Percentiles rank a stretch among this genome's conserved stretches.
phyloP scores from a whole-genome alignment of 2,797 vertebrate species.

The Trachurus trachurus region DNA sequence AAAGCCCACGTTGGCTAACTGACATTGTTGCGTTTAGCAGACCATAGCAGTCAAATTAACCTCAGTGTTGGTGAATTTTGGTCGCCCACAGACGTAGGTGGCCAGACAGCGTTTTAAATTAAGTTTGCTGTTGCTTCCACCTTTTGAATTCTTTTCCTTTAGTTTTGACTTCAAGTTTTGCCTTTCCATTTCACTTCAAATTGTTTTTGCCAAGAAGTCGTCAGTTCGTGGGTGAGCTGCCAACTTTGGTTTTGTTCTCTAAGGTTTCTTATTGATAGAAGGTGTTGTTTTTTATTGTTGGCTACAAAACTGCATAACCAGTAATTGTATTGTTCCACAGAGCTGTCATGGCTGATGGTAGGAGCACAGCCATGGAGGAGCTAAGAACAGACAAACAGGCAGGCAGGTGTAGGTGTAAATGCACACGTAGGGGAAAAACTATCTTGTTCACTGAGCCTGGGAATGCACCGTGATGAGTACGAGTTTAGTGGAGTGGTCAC shows the following conservation, averaged over 20 bases:
- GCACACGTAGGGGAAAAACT: no score
- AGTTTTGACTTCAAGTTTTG: constrained; percentile 30
- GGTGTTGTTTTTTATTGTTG: constrained; percentile 54
- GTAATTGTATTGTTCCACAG: constrained; percentile 68
- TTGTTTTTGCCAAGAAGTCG: constrained; percentile 30
- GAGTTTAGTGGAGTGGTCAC: constrained; percentile 13
- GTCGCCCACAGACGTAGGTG: no score
- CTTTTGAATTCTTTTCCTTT: not conserved
- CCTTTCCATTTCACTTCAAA: constrained; percentile 19
- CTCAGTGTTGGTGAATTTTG: no score
- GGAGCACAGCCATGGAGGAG: not conserved
- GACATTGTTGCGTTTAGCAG: no score
- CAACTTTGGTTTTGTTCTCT: constrained; percentile 38
- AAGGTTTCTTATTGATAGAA: constrained; percentile 34
- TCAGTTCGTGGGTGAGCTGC: constrained; percentile 22
- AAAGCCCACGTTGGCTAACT: no score
- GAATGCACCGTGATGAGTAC: not conserved
- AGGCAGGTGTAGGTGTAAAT: not conserved
- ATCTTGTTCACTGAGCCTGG: constrained; percentile 6
- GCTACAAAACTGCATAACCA: constrained; percentile 53
- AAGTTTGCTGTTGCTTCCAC: constrained; percentile 1
- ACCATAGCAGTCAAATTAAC: no score
- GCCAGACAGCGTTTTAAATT: constrained; percentile 5
- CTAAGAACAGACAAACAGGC: not conserved
- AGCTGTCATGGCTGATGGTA: not conserved